Evolutionary conservation across 2,888 invertebrate genomes (phyloP), one percentile per base, ranked within the genome.

Genomic region (Lasioglossum malachurum): DNA sequence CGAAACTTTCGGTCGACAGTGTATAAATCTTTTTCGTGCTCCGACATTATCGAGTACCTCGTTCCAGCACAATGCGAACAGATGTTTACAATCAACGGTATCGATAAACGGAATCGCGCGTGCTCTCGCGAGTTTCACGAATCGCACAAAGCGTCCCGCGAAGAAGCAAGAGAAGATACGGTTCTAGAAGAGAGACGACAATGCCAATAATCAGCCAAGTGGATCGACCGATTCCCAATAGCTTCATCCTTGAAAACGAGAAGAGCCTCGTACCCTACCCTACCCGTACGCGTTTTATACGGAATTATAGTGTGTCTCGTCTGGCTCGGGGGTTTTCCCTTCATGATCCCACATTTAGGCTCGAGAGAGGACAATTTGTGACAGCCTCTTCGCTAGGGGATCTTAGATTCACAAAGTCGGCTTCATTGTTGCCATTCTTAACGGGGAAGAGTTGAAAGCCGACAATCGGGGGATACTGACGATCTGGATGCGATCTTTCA

Each of bases 131-230:
- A 53, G 41, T 64, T 53, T 79, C 57, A 16, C 23, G 69, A 53
- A 49, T 38, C 44, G 27, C 35, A 57, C 8, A 57, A 72, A 78
- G 41, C 49, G 27, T 53, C 82, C 69, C n/a, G 14, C 16, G 8
- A 74, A 31, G 73, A 44, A 57, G 67, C 31, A 72, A 49, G 44
- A 69, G 79, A 76, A 27, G 75, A 79, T 71, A 78, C 44, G 84
- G n/a, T 87, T 89, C 84, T 88, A 87, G 91, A 90, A 90, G 89
- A 88, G 87, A 87, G 89, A 91, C 87, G 91, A 94, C 94, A 94
- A 94, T 94, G 90, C 93, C 94, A 94, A 94, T 94, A 94, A 94
- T 94, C 94, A 94, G 92, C 91, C 91, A 90, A 94, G 94, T 93
- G 93, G 90, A 92, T 93, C 92, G 90, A 75, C 83, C 84, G 86